Conservation (phyloP, 2,113 vertebrate genomes). For the Melanerpes formicivorus region DNA sequence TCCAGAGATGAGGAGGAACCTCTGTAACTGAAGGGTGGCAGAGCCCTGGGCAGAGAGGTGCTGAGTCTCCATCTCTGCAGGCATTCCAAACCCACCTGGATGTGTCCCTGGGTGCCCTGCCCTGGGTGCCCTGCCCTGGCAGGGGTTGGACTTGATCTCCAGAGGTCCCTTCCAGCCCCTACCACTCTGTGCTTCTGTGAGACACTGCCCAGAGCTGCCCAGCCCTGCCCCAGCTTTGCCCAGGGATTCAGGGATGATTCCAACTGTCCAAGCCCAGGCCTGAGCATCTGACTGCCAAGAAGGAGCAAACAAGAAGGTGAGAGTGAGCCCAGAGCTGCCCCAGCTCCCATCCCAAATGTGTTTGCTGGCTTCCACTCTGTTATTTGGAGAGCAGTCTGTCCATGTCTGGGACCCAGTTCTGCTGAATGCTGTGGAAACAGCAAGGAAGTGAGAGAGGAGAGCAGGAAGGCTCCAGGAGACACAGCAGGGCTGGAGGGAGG, state of each 20-base stretch:
- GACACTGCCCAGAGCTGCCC: not conserved
- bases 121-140: no score
- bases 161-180: no score
- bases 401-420: not conserved
- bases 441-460: not conserved
- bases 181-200: no score
- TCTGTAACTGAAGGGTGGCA: no score
- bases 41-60: no score
- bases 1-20: no score
- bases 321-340: not conserved
- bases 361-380: not conserved
- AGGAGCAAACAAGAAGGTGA: not conserved
- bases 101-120: no score
- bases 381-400: not conserved
- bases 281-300: not conserved
- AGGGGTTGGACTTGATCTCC: no score
- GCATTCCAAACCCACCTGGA: no score
- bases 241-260: not conserved
- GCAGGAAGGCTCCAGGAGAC: not conserved
- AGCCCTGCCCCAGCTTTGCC: not conserved
- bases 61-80: no score
- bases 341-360: not conserved
- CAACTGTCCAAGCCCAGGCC: fast-evolving
- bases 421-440: not conserved
- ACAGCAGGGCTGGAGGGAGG: not conserved